Conservation (phyloP, 1,140 invertebrate species). For the Aphelinus certus region DNA sequence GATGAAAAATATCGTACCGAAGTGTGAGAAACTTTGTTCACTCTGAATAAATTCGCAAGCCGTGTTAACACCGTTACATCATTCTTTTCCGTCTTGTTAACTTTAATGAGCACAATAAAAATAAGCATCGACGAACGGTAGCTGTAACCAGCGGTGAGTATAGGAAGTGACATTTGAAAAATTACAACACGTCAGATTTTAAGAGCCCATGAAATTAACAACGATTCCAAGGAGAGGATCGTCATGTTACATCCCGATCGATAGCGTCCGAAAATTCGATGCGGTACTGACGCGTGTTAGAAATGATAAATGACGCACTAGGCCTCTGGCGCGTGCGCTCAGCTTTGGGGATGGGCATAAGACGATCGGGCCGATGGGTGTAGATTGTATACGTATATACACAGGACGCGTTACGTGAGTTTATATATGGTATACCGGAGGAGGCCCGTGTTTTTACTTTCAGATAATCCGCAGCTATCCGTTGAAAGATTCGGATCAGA, state of each 20-base stretch:
- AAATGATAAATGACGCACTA: conserved; percentile 35
- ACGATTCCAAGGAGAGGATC: not conserved
- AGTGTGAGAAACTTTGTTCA: no score
- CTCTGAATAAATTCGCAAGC: no score
- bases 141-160: not conserved
- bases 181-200: not conserved
- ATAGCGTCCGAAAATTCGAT: conserved; percentile 20
- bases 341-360: not conserved
- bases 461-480: conserved; percentile 71
- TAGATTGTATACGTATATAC: not conserved
- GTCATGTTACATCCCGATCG: conserved; percentile 17
- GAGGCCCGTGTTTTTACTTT: conserved; percentile 32
- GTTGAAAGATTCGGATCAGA: conserved; percentile 73
- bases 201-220: conserved; percentile 32
- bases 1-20: no score
- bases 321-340: not conserved
- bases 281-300: not conserved
- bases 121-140: no score
- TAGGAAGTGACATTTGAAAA: conserved; percentile 6
- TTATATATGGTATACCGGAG: no score
- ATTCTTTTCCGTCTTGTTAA: no score
- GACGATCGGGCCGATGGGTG: not conserved
- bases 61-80: no score
- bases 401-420: no score
- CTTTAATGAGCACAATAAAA: no score